Evolutionary conservation across 2,888 invertebrate species (phyloP).

Genomic region (Thymelicus acteon): DNA sequence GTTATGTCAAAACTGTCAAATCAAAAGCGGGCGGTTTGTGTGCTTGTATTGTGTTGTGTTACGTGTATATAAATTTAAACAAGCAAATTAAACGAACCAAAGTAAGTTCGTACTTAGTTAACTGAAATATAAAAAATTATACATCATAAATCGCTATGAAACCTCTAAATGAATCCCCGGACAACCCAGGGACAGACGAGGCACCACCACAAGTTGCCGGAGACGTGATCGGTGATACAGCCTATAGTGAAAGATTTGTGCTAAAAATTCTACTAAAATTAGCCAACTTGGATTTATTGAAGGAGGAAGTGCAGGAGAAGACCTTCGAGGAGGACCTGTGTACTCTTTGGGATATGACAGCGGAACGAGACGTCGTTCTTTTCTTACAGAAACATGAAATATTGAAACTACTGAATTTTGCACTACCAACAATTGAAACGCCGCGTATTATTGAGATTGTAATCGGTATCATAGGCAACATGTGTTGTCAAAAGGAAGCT

Average conservation of each 20-base stretch:
- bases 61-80: too few species aligned
- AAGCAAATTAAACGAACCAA: too few species aligned
- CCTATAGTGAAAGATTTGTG: slow-evolving; percentile 91
- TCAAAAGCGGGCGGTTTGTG: not conserved
- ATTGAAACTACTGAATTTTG: slow-evolving; percentile 86
- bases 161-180: slow-evolving; percentile 47
- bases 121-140: slow-evolving; percentile 8
- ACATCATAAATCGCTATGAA: slow-evolving; percentile 49
- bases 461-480: slow-evolving; percentile 93
- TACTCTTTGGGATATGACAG: slow-evolving; percentile 93
- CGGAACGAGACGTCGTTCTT: slow-evolving; percentile 90
- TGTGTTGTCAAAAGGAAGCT: slow-evolving; percentile 88
- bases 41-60: too few species aligned
- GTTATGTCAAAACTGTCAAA: not conserved
- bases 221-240: slow-evolving; percentile 92
- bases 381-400: slow-evolving; percentile 88
- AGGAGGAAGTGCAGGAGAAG: slow-evolving; percentile 84
- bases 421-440: slow-evolving; percentile 83
- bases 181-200: slow-evolving; percentile 41
- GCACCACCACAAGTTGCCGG: slow-evolving; percentile 80
- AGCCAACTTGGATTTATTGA: slow-evolving; percentile 74
- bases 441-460: slow-evolving; percentile 91
- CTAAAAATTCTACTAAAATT: slow-evolving; percentile 88
- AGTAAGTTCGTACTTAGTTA: not conserved
- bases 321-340: slow-evolving; percentile 90